Percentiles rank a stretch among this genome's conserved stretches.
These are phyloP conservation scores for Recurvirostra avosetta DNA, from an alignment of 2,113 vertebrate species.

Conservation along the genomic window DNA sequence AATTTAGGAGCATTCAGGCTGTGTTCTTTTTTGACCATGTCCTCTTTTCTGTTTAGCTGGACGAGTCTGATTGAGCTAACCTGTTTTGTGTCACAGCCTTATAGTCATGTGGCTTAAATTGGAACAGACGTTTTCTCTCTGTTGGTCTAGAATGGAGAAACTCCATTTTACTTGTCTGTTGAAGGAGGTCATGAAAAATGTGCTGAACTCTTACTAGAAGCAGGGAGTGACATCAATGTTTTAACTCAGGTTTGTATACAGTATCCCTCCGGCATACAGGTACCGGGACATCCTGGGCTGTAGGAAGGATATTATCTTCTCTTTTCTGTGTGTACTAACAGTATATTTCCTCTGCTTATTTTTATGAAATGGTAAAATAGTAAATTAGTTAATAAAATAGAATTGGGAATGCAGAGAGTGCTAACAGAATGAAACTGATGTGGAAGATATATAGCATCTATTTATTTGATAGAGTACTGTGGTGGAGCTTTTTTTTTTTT, in stretches of 20 bases:
- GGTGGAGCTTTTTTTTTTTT: neutral
- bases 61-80: neutral
- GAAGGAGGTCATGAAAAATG: conserved; percentile 79
- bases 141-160: conserved; percentile 80
- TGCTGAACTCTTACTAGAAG: conserved; percentile 78
- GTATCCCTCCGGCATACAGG: neutral
- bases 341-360: neutral
- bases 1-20: neutral
- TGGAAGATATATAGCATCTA: neutral
- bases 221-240: conserved; percentile 82
- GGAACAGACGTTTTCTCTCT: neutral
- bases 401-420: neutral
- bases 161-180: conserved; percentile 83
- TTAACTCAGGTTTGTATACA: conserved; percentile 71
- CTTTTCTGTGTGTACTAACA: neutral
- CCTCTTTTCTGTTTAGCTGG: neutral
- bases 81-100: neutral
- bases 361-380: neutral
- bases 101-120: neutral
- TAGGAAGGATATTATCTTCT: neutral
- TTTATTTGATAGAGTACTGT: neutral
- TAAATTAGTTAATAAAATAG: neutral
- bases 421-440: neutral
- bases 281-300: neutral
- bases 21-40: neutral